A percentile compares a stretch with the other conserved stretches of the same genome.
phyloP scores from a whole-genome alignment of 2,888 invertebrate species.

The Ectropis crepuscularia region DNA sequence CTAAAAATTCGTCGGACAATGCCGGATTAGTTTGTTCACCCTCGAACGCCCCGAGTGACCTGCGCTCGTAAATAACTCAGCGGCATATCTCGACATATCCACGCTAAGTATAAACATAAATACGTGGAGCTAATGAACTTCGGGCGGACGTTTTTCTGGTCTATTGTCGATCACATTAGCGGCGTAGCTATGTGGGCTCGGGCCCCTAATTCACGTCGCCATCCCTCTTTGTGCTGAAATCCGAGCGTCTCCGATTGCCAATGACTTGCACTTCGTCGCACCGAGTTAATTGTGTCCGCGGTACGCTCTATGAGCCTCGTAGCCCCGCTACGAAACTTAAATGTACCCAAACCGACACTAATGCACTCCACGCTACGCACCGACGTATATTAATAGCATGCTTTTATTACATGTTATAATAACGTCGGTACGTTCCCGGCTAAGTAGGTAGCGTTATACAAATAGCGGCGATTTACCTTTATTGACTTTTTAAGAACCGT shows the following conservation, averaged over 20 bases:
- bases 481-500: conserved; percentile 58
- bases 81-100: conserved; percentile 37
- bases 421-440: conserved; percentile 35
- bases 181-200: conserved; percentile 36
- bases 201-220: conserved; percentile 59
- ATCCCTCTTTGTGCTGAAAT: conserved; percentile 73
- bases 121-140: conserved; percentile 55
- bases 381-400: conserved; percentile 48
- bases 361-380: conserved; percentile 52
- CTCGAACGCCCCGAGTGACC: conserved; percentile 34
- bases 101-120: conserved; percentile 43
- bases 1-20: conserved; percentile 14
- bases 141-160: conserved; percentile 55
- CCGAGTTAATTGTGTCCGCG: conserved; percentile 73
- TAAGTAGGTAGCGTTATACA: conserved; percentile 44
- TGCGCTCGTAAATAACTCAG: conserved; percentile 40
- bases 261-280: conserved; percentile 77
- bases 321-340: conserved; percentile 60
- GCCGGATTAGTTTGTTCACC: conserved; percentile 37
- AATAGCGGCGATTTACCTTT: conserved; percentile 52
- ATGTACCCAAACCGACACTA: conserved; percentile 53
- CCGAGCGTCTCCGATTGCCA: conserved; percentile 72
- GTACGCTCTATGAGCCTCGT: conserved; percentile 45
- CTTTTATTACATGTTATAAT: conserved; percentile 45
- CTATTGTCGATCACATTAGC: conserved; percentile 65